phyloP scores from a whole-genome alignment of 2,797 vertebrate species.

The Sebastes trivittatus region DNA sequence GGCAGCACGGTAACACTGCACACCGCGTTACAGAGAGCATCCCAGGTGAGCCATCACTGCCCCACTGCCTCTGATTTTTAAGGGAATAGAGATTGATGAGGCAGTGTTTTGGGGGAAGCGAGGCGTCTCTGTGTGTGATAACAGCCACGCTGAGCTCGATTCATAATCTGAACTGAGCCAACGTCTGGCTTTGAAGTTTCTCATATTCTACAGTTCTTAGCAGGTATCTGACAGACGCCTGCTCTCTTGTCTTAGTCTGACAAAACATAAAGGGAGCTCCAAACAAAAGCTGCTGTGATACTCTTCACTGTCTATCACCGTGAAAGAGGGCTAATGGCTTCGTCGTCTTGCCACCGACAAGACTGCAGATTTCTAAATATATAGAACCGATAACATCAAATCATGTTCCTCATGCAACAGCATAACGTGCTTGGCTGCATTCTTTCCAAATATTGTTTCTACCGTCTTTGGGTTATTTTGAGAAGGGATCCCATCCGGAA shows the following conservation, averaged over 20 bases:
- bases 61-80: slow-evolving; percentile 19
- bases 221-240: slow-evolving; percentile 57
- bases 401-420: not conserved
- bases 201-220: slow-evolving; percentile 42
- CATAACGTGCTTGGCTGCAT: not conserved
- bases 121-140: slow-evolving; percentile 6
- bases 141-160: slow-evolving; percentile 3
- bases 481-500: not conserved
- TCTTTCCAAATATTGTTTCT: slow-evolving; percentile 1
- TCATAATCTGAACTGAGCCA: slow-evolving; percentile 37
- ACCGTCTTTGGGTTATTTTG: slow-evolving; percentile 35
- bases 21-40: not conserved
- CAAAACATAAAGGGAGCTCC: slow-evolving; percentile 52
- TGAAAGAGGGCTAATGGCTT: slow-evolving; percentile 48
- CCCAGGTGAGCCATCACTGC: not conserved
- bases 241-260: slow-evolving; percentile 47
- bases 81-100: slow-evolving; percentile 43
- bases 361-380: slow-evolving; percentile 38
- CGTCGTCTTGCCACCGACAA: slow-evolving; percentile 30
- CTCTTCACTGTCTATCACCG: slow-evolving; percentile 26
- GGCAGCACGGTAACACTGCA: slow-evolving; percentile 13
- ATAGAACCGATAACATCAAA: slow-evolving; percentile 19
- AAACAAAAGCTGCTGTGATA: slow-evolving; percentile 47
- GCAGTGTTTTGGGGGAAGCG: slow-evolving; percentile 1
- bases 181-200: slow-evolving; percentile 60